phyloP scores from a whole-genome alignment of 1,140 invertebrate genomes.

The Leptoteleia sp. region DNA sequence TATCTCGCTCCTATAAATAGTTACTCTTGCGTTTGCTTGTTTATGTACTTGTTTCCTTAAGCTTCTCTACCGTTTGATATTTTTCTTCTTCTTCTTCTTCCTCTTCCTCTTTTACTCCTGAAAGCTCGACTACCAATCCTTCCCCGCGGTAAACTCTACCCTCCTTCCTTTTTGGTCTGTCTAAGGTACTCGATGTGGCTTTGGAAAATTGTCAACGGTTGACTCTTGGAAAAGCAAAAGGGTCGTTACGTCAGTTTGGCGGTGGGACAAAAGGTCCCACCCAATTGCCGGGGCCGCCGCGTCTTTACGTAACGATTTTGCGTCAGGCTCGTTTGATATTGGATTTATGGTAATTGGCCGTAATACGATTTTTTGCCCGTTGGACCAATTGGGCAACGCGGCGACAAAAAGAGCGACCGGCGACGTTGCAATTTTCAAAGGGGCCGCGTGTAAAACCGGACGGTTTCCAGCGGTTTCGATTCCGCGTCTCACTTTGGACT shows the following conservation, averaged over 20 bases:
- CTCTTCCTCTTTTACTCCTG: too few relatives aligned
- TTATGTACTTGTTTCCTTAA: too few relatives aligned
- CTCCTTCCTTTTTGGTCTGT: conserved; percentile 45
- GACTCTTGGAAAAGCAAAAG: conserved; percentile 12
- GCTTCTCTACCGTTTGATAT: too few relatives aligned
- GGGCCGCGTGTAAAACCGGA: neutral
- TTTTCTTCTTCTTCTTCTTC: too few relatives aligned
- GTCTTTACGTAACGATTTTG: conserved; percentile 11
- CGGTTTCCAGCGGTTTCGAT: neutral
- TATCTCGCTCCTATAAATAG: too few relatives aligned
- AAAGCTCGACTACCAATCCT: too few relatives aligned
- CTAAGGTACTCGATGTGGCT: conserved; percentile 56
- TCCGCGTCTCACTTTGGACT: too few relatives aligned
- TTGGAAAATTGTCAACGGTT: conserved; percentile 30
- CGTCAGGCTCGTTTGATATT: conserved; percentile 6
- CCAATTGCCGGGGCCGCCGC: too few relatives aligned
- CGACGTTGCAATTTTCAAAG: neutral
- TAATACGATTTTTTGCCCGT: neutral
- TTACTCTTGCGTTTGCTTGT: too few relatives aligned
- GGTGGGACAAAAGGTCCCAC: too few relatives aligned
- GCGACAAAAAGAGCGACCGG: neutral
- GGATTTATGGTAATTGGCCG: conserved; percentile 12
- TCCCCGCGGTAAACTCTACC: too few relatives aligned
- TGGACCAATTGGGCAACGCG: conserved; percentile 1
- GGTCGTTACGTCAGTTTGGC: conserved; percentile 1